These are phyloP conservation scores for Epinotia bilunana DNA, from an alignment of 2,888 invertebrate genomes.

Conservation along the genomic window DNA sequence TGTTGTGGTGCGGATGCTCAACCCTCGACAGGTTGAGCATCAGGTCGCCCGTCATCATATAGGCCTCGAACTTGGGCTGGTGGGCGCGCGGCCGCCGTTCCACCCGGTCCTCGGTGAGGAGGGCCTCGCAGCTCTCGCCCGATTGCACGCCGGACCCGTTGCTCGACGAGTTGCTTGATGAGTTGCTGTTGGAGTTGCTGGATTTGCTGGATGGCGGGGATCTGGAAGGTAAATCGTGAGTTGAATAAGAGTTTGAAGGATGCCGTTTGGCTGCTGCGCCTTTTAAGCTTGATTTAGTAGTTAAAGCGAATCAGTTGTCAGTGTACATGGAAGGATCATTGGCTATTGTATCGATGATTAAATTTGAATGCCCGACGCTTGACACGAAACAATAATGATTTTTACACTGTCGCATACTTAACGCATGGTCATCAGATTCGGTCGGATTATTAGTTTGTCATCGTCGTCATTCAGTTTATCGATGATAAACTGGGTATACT, in stretches of 20 bases:
- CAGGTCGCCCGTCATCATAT: slow-evolving; percentile 99
- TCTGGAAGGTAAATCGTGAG: slow-evolving; percentile 54
- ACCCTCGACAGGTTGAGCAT: slow-evolving; percentile 96
- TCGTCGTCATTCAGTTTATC: background rate
- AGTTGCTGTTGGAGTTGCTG: slow-evolving; percentile 74
- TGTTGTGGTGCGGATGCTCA: slow-evolving; percentile 86
- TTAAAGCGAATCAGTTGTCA: background rate
- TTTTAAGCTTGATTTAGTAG: background rate
- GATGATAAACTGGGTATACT: no score
- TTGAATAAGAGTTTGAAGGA: background rate
- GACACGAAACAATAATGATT: background rate
- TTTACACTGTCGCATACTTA: background rate
- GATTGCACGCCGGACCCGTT: slow-evolving; percentile 83
- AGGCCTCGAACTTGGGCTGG: slow-evolving; percentile 92
- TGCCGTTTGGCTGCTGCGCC: background rate
- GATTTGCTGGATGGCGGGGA: slow-evolving; percentile 77
- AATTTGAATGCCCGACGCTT: background rate
- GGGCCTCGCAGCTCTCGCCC: slow-evolving; percentile 79
- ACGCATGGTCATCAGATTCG: background rate
- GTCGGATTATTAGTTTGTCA: background rate
- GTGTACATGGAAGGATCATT: background rate
- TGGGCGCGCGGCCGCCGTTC: slow-evolving; percentile 67
- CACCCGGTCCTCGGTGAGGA: slow-evolving; percentile 72
- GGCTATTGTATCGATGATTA: background rate
- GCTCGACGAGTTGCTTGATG: slow-evolving; percentile 75